These are phyloP conservation scores for Xestia xanthographa DNA, from an alignment of 2,888 invertebrate species.

Conservation along the genomic window DNA sequence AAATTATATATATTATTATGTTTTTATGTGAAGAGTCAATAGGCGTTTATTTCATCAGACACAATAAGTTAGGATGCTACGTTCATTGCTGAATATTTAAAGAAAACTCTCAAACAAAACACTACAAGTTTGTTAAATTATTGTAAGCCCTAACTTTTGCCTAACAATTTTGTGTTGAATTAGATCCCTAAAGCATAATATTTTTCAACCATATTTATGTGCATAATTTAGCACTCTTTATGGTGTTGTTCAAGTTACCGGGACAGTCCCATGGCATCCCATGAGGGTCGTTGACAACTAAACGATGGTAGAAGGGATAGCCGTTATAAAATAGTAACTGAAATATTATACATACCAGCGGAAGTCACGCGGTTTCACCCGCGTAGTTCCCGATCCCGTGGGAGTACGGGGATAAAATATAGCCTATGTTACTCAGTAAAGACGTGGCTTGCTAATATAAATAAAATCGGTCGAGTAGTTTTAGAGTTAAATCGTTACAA, in stretches of 20 bases:
- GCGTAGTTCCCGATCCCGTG: no score
- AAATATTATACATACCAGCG: no score
- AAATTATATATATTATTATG: no score
- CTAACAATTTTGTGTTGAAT: slow-evolving; percentile 7
- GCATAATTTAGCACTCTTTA: slow-evolving; percentile 48
- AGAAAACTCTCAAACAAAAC: neutral
- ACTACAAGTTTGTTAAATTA: neutral
- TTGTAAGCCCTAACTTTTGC: neutral
- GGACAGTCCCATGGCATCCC: slow-evolving; percentile 40
- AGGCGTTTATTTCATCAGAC: neutral
- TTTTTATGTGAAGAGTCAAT: no score
- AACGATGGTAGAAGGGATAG: slow-evolving; percentile 36
- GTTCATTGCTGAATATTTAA: neutral
- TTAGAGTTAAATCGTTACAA: no score
- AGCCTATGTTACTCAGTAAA: no score
- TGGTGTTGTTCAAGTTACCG: slow-evolving; percentile 26
- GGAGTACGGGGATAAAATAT: no score
- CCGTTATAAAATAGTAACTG: slow-evolving; percentile 11
- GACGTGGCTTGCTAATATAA: no score
- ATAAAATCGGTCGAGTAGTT: no score
- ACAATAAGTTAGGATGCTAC: neutral
- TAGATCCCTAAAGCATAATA: slow-evolving; percentile 42
- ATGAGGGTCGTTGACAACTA: slow-evolving; percentile 44
- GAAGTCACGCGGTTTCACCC: no score
- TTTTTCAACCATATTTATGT: slow-evolving; percentile 47